Conservation (phyloP, 2,797 vertebrate species). For the Huso huso region DNA sequence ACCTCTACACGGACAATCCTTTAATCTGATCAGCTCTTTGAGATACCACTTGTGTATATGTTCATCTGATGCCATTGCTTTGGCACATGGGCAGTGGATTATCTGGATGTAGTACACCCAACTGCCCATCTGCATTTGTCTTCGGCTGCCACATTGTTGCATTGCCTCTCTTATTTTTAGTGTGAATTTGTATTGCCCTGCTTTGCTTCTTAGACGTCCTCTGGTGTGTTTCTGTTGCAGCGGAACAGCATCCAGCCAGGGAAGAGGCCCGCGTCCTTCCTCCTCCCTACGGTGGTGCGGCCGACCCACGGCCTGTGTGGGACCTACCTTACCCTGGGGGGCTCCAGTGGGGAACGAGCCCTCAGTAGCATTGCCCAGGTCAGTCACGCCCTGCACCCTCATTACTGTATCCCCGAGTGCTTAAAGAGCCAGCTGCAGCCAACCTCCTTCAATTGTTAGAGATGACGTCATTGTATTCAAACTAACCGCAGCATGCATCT, state of each 20-base stretch:
- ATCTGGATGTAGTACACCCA: too few species aligned
- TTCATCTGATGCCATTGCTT: not conserved
- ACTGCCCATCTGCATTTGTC: not conserved
- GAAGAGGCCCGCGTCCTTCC: conserved; percentile 85
- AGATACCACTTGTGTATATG: not conserved
- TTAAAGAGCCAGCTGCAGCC: too few species aligned
- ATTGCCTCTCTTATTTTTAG: not conserved
- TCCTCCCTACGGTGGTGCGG: conserved; percentile 84
- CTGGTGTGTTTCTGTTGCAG: conserved; percentile 45
- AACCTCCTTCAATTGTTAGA: too few species aligned
- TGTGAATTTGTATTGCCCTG: not conserved
- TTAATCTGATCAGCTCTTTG: not conserved
- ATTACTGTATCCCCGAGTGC: too few species aligned
- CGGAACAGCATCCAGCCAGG: conserved; percentile 71
- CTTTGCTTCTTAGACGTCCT: conserved; percentile 13
- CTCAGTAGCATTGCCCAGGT: conserved; percentile 89
- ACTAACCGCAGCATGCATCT: too few species aligned
- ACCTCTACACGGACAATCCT: conserved; percentile 14
- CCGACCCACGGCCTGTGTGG: conserved; percentile 84
- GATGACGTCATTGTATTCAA: too few species aligned
- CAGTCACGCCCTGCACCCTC: too few species aligned
- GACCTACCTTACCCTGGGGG: conserved; percentile 83
- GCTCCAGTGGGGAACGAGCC: conserved; percentile 76
- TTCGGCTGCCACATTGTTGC: not conserved
- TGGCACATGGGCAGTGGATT: too few species aligned